A percentile compares a stretch with the other conserved stretches of the same genome.
Conservation (phyloP, 2,113 vertebrate genomes). For the Otis tarda region DNA sequence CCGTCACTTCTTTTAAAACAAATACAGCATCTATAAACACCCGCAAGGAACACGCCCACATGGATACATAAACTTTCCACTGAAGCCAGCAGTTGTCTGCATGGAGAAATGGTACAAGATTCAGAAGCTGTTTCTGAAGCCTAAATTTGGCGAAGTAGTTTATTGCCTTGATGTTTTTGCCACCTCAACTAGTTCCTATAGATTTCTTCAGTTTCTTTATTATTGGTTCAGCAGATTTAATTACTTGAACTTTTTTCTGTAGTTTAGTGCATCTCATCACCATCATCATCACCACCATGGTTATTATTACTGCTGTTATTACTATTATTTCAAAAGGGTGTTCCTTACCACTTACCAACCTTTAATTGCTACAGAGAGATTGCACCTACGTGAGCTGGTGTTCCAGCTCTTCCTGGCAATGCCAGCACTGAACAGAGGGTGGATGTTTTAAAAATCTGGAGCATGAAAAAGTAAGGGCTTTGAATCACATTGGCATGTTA, state of each 20-base stretch:
- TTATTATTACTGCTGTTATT: not conserved
- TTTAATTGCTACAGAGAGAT: not conserved
- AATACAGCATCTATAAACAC: not conserved
- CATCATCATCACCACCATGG: not conserved
- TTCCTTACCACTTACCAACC: not conserved
- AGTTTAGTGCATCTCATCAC: not conserved
- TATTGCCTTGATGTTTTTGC: not conserved
- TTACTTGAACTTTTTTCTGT: not conserved
- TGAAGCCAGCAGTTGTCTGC: not conserved
- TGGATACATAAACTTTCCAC: not conserved
- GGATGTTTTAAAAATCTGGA: not conserved
- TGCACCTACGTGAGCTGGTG: not conserved
- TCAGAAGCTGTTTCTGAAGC: not conserved
- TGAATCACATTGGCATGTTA: not conserved
- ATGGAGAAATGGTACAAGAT: not conserved
- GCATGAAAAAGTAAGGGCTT: not conserved
- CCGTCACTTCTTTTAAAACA: not conserved
- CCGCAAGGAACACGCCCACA: not conserved
- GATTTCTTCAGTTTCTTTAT: not conserved
- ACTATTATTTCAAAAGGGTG: not conserved
- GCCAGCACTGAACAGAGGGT: not conserved
- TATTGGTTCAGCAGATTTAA: not conserved
- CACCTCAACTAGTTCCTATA: not conserved
- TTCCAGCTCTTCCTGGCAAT: not conserved
- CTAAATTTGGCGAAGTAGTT: not conserved